Evolutionary conservation across 2,888 invertebrate species (phyloP).

Genomic region (Himalopsyche kuldschensis): DNA sequence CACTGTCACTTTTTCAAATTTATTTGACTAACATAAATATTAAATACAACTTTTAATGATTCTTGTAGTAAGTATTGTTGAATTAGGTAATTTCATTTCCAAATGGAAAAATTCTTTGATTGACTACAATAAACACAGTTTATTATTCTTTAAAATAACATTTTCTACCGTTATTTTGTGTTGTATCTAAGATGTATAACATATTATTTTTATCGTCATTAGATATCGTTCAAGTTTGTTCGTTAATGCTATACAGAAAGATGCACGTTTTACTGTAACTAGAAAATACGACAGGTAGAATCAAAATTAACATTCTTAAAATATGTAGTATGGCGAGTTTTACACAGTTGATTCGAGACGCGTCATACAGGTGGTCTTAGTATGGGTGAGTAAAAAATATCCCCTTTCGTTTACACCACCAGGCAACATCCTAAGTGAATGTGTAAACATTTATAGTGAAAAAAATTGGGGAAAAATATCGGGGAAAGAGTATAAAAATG

Average conservation of each 20-base stretch:
- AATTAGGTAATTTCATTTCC: no score
- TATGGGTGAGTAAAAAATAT: background rate
- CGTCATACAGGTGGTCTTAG: background rate
- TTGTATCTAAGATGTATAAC: no score
- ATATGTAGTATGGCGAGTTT: background rate
- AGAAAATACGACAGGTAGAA: background rate
- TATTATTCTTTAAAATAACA: no score
- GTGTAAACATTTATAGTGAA: slow-evolving; percentile 36
- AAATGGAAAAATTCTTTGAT: no score
- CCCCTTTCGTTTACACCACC: background rate
- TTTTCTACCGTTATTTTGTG: no score
- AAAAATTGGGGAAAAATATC: slow-evolving; percentile 30
- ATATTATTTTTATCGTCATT: no score
- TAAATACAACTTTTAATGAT: no score
- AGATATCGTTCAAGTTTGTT: no score
- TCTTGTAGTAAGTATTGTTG: no score
- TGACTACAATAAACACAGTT: no score
- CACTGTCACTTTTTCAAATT: no score
- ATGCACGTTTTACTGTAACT: background rate
- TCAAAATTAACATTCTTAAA: background rate
- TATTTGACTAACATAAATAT: no score
- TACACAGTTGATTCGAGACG: background rate
- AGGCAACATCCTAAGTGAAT: slow-evolving; percentile 25
- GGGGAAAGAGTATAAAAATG: slow-evolving; percentile 25
- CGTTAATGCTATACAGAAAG: background rate